A percentile compares a stretch with the other conserved stretches of the same genome.
These are phyloP conservation scores for Danio rerio DNA, from an alignment of 2,113 vertebrate genomes.

Conservation along the genomic window DNA sequence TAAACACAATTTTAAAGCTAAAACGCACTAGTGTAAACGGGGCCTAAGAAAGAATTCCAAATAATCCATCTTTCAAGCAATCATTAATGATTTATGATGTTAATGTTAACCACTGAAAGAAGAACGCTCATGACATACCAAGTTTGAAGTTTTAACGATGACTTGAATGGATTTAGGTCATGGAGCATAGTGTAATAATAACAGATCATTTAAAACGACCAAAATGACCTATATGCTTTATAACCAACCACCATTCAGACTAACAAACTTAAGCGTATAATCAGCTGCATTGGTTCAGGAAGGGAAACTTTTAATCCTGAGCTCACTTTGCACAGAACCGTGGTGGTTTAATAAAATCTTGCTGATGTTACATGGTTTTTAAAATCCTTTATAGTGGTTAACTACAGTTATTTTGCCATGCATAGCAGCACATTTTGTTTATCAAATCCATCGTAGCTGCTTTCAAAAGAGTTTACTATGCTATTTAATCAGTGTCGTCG, in stretches of 20 bases:
- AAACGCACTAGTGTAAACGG: no score
- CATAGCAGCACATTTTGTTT: conserved; percentile 15
- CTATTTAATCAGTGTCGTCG: conserved; percentile 72
- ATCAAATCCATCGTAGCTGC: conserved; percentile 53
- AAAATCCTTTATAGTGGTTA: background rate
- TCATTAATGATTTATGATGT: background rate
- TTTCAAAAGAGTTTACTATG: conserved; percentile 66
- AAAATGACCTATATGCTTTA: background rate
- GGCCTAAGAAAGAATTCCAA: background rate
- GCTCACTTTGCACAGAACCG: background rate
- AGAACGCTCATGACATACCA: background rate
- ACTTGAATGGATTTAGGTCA: background rate
- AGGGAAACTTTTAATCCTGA: background rate
- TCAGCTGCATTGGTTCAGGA: background rate
- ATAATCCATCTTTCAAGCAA: background rate
- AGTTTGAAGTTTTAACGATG: background rate
- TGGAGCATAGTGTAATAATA: conserved; percentile 12
- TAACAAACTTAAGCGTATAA: background rate
- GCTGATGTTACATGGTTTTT: background rate
- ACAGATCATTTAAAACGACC: conserved; percentile 1
- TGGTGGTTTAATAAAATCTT: background rate
- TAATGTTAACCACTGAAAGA: background rate
- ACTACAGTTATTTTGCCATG: background rate
- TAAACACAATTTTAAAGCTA: no score
- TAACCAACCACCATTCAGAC: conserved; percentile 1